phyloP scores from a whole-genome alignment of 1,140 invertebrate genomes.

The Anadara kagoshimensis region DNA sequence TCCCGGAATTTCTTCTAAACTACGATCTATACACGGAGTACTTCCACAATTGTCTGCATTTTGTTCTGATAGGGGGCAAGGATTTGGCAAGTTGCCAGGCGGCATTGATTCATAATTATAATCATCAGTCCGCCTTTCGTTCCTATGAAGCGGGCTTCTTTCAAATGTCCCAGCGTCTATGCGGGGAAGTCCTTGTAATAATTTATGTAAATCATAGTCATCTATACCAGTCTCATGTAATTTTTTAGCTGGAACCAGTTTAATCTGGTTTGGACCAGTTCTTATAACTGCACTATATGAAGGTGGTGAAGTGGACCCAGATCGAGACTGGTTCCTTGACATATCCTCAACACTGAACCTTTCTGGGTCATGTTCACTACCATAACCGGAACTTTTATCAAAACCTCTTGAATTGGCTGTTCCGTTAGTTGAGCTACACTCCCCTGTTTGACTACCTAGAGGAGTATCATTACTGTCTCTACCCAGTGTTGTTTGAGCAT shows the following conservation, averaged over 20 bases:
- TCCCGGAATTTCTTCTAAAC: conserved; percentile 63
- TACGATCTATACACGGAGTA: conserved; percentile 67
- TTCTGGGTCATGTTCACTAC: conserved; percentile 68
- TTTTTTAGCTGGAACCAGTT: conserved; percentile 62
- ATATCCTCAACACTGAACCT: conserved; percentile 61
- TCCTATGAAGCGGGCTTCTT: conserved; percentile 51
- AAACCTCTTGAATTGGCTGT: conserved; percentile 60
- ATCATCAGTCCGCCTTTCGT: not conserved
- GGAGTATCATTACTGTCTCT: conserved; percentile 63
- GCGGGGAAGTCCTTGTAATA: conserved; percentile 64
- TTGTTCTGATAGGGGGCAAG: conserved; percentile 4
- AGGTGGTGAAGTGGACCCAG: conserved; percentile 61
- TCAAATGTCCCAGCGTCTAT: conserved; percentile 64
- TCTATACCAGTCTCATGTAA: conserved; percentile 39
- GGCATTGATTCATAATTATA: conserved; percentile 5
- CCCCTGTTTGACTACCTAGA: conserved; percentile 55
- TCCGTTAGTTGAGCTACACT: conserved; percentile 57
- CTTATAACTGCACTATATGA: conserved; percentile 67
- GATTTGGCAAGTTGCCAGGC: not conserved
- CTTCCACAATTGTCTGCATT: conserved; percentile 43
- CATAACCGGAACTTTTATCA: conserved; percentile 70
- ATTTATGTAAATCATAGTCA: conserved; percentile 59
- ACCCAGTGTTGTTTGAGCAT: conserved; percentile 47
- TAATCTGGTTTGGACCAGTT: conserved; percentile 68
- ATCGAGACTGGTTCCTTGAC: conserved; percentile 57